Conservation (phyloP, 2,113 vertebrate species). For the Lamprologus ornatipinnis region DNA sequence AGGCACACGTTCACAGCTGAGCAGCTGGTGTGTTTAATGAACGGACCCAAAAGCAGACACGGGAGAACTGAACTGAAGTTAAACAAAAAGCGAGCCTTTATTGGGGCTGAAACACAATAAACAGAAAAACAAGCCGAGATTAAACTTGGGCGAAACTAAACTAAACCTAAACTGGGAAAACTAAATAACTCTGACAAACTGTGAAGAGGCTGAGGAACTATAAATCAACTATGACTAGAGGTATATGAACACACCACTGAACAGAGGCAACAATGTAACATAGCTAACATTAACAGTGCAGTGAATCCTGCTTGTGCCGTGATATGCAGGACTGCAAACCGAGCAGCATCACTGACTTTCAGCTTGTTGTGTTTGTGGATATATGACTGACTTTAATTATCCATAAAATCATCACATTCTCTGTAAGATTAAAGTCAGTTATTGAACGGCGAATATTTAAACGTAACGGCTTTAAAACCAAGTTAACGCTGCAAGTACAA, state of each 20-base stretch:
- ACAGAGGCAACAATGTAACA: neutral
- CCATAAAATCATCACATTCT: fast-evolving
- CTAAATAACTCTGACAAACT: neutral
- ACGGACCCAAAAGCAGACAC: neutral
- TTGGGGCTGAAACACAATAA: fast-evolving
- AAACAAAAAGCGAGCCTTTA: neutral
- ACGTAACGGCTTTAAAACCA: neutral
- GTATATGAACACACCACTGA: neutral
- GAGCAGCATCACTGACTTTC: neutral
- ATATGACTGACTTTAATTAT: neutral
- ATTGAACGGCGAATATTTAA: neutral
- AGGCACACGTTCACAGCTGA: neutral
- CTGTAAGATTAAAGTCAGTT: fast-evolving
- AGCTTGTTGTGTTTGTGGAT: neutral
- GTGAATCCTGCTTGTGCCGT: neutral
- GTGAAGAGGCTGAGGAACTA: neutral
- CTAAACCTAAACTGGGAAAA: neutral
- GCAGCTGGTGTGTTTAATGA: neutral
- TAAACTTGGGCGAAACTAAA: neutral
- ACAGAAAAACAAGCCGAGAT: neutral
- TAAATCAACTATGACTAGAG: neutral
- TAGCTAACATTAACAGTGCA: neutral
- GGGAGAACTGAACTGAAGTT: neutral
- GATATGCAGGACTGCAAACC: neutral
- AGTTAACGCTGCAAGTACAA: neutral